Conservation (phyloP, 1,140 invertebrate genomes). For the Cherax quadricarinatus region DNA sequence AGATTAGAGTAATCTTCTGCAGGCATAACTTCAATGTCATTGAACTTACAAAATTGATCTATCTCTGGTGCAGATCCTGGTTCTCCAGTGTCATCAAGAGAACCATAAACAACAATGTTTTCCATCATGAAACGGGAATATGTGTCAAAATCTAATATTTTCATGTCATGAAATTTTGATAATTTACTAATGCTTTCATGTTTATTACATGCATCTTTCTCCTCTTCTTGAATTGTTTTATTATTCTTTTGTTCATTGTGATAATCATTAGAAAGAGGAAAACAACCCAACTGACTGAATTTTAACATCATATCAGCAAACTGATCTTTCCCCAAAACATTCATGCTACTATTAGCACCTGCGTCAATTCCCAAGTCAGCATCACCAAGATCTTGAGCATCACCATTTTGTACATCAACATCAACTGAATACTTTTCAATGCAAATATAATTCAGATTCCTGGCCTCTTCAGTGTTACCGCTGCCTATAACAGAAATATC, state of each 20-base stretch:
- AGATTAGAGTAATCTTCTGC: constrained; percentile 32
- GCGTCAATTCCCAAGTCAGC: background rate
- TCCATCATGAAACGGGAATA: constrained; percentile 67
- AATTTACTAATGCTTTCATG: background rate
- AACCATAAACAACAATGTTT: constrained; percentile 61
- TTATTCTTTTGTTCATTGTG: background rate
- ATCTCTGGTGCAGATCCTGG: background rate
- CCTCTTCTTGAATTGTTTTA: background rate
- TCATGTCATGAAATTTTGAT: constrained; percentile 50
- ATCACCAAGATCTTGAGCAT: background rate
- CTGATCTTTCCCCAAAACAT: constrained; percentile 8
- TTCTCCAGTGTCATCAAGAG: constrained; percentile 20
- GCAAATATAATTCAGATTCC: background rate
- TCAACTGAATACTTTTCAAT: background rate
- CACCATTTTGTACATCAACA: background rate
- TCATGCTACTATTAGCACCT: background rate
- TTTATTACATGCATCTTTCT: background rate
- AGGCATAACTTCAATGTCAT: constrained; percentile 41
- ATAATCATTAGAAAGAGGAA: constrained; percentile 18
- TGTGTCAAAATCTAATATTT: constrained; percentile 52
- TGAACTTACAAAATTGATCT: constrained; percentile 50
- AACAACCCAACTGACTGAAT: constrained; percentile 8
- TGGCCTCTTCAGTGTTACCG: background rate
- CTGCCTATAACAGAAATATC: constrained; percentile 16
- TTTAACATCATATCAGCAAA: constrained; percentile 30